These are phyloP conservation scores for Chunga burmeisteri DNA, from an alignment of 2,113 vertebrate species.

Conservation along the genomic window DNA sequence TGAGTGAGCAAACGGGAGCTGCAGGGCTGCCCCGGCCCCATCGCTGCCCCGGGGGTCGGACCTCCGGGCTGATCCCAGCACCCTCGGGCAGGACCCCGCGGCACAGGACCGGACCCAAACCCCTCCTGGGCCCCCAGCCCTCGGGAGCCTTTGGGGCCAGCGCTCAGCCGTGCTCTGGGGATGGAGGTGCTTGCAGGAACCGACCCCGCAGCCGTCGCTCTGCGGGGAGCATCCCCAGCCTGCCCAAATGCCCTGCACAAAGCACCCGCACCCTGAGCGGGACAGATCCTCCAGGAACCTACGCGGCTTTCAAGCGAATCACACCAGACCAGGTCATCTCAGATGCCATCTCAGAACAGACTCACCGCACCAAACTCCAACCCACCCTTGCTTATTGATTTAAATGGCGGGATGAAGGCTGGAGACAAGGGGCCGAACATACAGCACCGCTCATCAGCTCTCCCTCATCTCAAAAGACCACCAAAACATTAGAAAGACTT, in stretches of 20 bases:
- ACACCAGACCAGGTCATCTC: accelerated
- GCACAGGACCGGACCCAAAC: not conserved
- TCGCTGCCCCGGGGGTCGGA: accelerated
- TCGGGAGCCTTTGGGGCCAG: not conserved
- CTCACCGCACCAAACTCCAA: not conserved
- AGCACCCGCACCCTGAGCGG: accelerated
- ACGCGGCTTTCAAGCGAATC: accelerated
- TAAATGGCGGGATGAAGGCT: accelerated
- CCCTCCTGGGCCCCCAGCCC: not conserved
- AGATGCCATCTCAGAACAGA: not conserved
- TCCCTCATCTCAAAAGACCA: not conserved
- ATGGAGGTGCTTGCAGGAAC: not conserved
- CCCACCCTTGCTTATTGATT: accelerated
- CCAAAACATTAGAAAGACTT: not conserved
- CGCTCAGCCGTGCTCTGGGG: not conserved
- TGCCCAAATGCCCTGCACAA: not conserved
- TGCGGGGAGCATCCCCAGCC: not conserved
- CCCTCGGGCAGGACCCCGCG: accelerated
- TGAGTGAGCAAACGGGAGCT: accelerated
- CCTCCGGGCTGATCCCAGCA: not conserved
- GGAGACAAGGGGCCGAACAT: not conserved
- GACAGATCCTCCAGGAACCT: accelerated
- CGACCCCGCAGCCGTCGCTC: accelerated
- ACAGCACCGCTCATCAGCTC: accelerated
- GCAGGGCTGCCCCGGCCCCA: not conserved